phyloP scores from a whole-genome alignment of 2,797 vertebrate species.

The Oceanodroma leucorhoa region DNA sequence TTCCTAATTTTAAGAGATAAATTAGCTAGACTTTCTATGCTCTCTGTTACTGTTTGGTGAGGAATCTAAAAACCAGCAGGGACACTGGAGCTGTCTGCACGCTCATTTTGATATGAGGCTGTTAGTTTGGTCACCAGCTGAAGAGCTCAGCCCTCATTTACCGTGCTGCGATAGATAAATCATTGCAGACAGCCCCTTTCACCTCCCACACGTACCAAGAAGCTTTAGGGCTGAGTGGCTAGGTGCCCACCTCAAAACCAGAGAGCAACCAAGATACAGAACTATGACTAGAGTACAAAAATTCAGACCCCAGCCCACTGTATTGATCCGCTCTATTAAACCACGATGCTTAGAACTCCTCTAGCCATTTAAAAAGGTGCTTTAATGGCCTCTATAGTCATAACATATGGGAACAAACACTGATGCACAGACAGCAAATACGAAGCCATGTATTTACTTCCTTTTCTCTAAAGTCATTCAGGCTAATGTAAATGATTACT shows the following conservation, averaged over 20 bases:
- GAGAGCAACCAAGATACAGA: neutral
- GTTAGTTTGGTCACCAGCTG: neutral
- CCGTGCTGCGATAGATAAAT: rapidly evolving
- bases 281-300: rapidly evolving
- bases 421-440: neutral
- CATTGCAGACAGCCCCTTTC: rapidly evolving
- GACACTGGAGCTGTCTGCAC: neutral
- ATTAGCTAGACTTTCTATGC: neutral
- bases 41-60: rapidly evolving
- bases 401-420: neutral
- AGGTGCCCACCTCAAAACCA: neutral
- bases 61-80: neutral
- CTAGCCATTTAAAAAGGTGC: neutral
- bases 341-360: neutral
- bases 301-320: neutral
- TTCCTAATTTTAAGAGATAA: neutral
- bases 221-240: neutral
- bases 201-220: neutral
- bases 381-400: neutral
- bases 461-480: neutral
- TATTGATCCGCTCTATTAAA: neutral
- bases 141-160: rapidly evolving
- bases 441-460: neutral
- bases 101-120: rapidly evolving
- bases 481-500: neutral